These are phyloP conservation scores for Ditylenchus dipsaci DNA, from an alignment of 1,140 invertebrate genomes.

Conservation along the genomic window DNA sequence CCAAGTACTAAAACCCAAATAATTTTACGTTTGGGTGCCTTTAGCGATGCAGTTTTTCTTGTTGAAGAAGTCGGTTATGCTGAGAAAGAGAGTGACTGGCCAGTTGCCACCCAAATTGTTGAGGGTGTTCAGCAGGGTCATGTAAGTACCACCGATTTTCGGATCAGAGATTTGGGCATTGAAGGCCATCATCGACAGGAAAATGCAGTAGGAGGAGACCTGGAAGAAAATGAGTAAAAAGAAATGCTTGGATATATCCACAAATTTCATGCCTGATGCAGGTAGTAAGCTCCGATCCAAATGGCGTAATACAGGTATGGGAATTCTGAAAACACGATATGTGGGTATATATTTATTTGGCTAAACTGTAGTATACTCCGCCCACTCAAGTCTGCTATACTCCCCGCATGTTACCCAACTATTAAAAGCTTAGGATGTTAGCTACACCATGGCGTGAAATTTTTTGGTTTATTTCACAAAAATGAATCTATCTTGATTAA, in stretches of 20 bases:
- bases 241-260: neutral
- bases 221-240: slow-evolving; percentile 7
- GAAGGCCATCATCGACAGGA: slow-evolving; percentile 66
- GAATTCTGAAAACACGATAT: slow-evolving; percentile 62
- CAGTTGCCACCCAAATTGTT: slow-evolving; percentile 94
- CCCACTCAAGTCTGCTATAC: too few species aligned
- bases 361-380: too few species aligned
- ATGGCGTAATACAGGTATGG: slow-evolving; percentile 75
- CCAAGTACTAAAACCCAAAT: too few species aligned
- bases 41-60: slow-evolving; percentile 54
- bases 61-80: slow-evolving; percentile 73
- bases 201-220: slow-evolving; percentile 72
- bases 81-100: slow-evolving; percentile 84
- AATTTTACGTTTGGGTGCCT: slow-evolving; percentile 34
- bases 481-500: too few species aligned
- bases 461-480: too few species aligned
- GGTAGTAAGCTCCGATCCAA: slow-evolving; percentile 73
- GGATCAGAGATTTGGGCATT: slow-evolving; percentile 82
- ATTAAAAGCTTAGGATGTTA: too few species aligned
- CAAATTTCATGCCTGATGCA: slow-evolving; percentile 66
- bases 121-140: slow-evolving; percentile 95
- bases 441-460: too few species aligned
- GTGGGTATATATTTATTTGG: too few species aligned
- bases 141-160: slow-evolving; percentile 89
- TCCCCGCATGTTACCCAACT: too few species aligned